Conservation (phyloP, 2,888 invertebrate species). For the Euclidia mi region DNA sequence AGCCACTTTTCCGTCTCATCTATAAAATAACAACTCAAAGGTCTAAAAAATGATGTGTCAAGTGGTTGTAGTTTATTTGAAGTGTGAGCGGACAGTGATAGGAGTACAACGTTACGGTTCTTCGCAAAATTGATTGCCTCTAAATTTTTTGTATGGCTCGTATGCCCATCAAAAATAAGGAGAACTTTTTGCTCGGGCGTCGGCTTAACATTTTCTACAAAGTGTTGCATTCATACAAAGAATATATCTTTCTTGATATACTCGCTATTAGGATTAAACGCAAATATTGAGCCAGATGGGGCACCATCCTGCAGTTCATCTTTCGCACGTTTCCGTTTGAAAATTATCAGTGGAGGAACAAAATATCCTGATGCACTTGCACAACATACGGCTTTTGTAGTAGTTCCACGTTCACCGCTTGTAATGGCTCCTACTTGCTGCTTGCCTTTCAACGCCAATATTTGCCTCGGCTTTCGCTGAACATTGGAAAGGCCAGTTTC, state of each 20-base stretch:
- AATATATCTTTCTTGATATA: conserved; percentile 7
- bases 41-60: conserved; percentile 53
- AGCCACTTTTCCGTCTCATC: neutral
- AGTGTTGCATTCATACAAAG: conserved; percentile 3
- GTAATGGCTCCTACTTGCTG: conserved; percentile 21
- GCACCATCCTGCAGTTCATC: conserved; percentile 22
- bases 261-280: conserved; percentile 18
- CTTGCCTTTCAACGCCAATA: conserved; percentile 16
- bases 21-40: neutral
- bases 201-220: neutral
- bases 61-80: conserved; percentile 47
- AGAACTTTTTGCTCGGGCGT: conserved; percentile 5
- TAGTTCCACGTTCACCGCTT: conserved; percentile 18
- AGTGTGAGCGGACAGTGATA: conserved; percentile 22
- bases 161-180: neutral
- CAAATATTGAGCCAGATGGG: conserved; percentile 25
- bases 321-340: conserved; percentile 19
- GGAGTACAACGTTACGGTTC: neutral
- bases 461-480: conserved; percentile 9
- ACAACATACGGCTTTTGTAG: conserved; percentile 25
- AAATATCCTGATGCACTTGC: conserved; percentile 23
- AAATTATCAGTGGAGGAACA: conserved; percentile 24
- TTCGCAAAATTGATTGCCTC: neutral
- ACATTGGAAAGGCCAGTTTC: conserved; percentile 15
- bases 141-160: conserved; percentile 11